Evolutionary conservation across 2,888 invertebrate genomes (phyloP).

Genomic region (Eupsilia transversa): DNA sequence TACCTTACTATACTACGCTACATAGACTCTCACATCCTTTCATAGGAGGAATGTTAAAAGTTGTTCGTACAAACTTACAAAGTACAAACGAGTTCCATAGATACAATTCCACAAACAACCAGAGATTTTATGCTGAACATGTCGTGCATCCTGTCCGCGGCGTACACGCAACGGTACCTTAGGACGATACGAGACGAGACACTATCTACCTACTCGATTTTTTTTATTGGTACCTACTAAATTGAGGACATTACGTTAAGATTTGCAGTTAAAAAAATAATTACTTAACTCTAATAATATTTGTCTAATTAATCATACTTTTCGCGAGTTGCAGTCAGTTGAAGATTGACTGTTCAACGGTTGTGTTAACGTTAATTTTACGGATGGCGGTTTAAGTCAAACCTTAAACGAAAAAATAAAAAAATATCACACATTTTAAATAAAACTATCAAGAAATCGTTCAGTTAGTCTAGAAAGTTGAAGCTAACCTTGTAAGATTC

Average conservation of each 20-base stretch:
- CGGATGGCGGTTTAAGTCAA: too few species aligned
- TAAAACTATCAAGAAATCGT: neutral
- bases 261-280: conserved; percentile 4
- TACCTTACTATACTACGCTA: neutral
- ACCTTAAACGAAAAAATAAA: too few species aligned
- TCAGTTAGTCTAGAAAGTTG: neutral
- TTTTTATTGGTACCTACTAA: conserved; percentile 28
- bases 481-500: neutral
- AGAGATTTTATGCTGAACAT: conserved; percentile 62
- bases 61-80: neutral
- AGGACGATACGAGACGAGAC: conserved; percentile 43
- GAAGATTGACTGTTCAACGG: neutral
- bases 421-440: neutral
- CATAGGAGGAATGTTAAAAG: neutral
- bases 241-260: conserved; percentile 16
- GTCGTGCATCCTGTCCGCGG: conserved; percentile 60
- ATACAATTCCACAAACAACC: conserved; percentile 56
- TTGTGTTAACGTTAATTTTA: neutral
- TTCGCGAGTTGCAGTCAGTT: neutral
- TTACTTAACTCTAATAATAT: neutral
- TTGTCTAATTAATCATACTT: neutral
- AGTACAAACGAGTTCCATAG: conserved; percentile 40
- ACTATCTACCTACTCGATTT: conserved; percentile 15
- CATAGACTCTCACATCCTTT: neutral
- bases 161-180: conserved; percentile 58